Evolutionary conservation across 2,888 invertebrate species (phyloP), one percentile per base, ranked within the genome.

Genomic region (Xylota segnis): DNA sequence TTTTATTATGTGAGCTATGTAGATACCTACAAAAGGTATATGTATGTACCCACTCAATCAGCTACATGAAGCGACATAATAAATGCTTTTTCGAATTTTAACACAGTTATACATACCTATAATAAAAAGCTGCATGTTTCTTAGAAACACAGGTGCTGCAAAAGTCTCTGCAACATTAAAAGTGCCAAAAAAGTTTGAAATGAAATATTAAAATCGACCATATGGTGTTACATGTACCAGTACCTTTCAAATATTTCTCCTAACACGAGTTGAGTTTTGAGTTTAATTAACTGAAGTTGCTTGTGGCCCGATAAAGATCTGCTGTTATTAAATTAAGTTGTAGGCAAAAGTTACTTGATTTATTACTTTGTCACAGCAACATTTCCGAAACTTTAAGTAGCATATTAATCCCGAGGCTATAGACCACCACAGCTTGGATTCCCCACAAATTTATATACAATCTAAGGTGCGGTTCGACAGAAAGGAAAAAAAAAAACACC

Each of bases 201-300:
- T 78, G 74, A 74, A 79, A 70, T 79, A 78, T 83, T 79, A 47
- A 79, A 83, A 70, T 75, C 29, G 32, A 14, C 70, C 83, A 83
- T 79, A 75, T 78, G 74, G 79, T 70, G 52, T 75, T 18, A 79
- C 79, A 83, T 70, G 37, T 63, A 70, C 32, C 52, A 18, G 16
- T 52, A 52, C 59, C 52, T 61, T 70, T 52, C 23, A 47, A 27
- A 71, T 63, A 77, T 63, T 78, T 63, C 32, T 56, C 18, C 70
- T 70, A 50, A 56, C 70, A 70, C 50, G 54, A 83, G 45, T 50
- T 72, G 66, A 78, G 34, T 68, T 74, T 43, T 43, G 68, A 56
- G 66, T 83, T 83, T 78, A 74, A 83, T 83, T 78, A 78, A 78
- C 68, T 66, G 29, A 78, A 61, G 66, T 50, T 66, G 37, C 34